These are phyloP conservation scores for Temnopleurus reevesii DNA, from an alignment of 53 echinoderm and acorn worm species.

Conservation along the genomic window DNA sequence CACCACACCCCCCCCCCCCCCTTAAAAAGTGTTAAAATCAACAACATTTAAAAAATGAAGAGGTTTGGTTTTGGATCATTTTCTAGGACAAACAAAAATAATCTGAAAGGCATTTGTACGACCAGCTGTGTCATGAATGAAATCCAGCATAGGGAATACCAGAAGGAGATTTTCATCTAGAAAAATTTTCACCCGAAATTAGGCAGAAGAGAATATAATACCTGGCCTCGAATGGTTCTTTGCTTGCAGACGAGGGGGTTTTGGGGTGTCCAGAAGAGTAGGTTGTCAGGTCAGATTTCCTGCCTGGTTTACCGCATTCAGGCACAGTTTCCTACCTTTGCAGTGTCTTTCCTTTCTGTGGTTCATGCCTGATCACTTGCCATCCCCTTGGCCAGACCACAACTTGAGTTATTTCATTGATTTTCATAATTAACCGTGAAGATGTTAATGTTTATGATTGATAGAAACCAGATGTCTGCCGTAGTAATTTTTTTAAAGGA, in stretches of 20 bases:
- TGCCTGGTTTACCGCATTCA: constrained; percentile 30
- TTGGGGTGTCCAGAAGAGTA: background rate
- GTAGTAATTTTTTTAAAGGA: background rate
- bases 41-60: too few species aligned
- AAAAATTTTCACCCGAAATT: too few species aligned
- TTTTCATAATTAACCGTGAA: background rate
- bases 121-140: too few species aligned
- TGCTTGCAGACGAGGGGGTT: background rate
- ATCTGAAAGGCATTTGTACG: too few species aligned
- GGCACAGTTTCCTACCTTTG: background rate
- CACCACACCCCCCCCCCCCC: too few species aligned
- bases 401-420: background rate
- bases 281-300: constrained; percentile 43
- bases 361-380: background rate
- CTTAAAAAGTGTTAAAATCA: too few species aligned
- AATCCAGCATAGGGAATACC: too few species aligned
- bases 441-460: background rate
- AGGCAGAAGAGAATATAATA: too few species aligned
- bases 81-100: too few species aligned
- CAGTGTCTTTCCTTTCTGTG: background rate
- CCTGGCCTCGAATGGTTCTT: too few species aligned
- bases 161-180: too few species aligned
- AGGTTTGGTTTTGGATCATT: too few species aligned
- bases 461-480: background rate
- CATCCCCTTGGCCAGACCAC: constrained; percentile 1